A percentile compares a stretch with the other conserved stretches of the same genome.
Conservation (phyloP, 1,140 invertebrate species). For the Bombus consobrinus region DNA sequence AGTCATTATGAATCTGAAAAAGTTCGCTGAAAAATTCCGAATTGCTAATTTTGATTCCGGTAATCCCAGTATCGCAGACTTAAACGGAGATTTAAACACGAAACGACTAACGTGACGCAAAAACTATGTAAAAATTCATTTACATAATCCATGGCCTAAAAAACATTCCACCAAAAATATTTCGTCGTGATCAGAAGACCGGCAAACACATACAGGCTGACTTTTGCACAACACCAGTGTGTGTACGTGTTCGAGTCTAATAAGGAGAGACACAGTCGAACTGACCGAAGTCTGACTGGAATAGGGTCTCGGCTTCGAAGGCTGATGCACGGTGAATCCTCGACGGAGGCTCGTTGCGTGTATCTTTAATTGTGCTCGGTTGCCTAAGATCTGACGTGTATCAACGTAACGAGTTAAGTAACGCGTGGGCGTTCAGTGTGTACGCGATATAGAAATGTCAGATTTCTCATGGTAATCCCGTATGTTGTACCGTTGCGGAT, state of each 20-base stretch:
- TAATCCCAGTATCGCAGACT: too few relatives aligned
- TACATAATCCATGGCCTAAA: too few relatives aligned
- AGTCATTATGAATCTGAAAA: too few relatives aligned
- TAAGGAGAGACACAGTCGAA: constrained; percentile 7
- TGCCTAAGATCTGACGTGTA: constrained; percentile 22
- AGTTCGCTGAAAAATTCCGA: too few relatives aligned
- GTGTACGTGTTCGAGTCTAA: not conserved
- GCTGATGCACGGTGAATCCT: not conserved
- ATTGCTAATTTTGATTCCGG: too few relatives aligned
- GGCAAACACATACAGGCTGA: not conserved
- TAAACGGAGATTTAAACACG: too few relatives aligned
- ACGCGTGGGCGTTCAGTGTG: constrained; percentile 7
- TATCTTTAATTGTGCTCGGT: not conserved
- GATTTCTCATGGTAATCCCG: constrained; percentile 1
- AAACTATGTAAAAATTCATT: not conserved
- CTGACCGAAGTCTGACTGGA: not conserved
- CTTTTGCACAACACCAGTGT: not conserved
- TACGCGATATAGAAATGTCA: constrained; percentile 25
- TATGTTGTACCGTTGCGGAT: not conserved
- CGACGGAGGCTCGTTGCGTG: not conserved
- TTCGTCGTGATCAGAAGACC: not conserved
- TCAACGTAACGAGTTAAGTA: constrained; percentile 30
- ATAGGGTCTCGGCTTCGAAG: not conserved
- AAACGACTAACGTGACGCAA: not conserved
- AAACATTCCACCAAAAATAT: not conserved